phyloP scores from a whole-genome alignment of 2,888 invertebrate species.

The Stratiomys singularior region DNA sequence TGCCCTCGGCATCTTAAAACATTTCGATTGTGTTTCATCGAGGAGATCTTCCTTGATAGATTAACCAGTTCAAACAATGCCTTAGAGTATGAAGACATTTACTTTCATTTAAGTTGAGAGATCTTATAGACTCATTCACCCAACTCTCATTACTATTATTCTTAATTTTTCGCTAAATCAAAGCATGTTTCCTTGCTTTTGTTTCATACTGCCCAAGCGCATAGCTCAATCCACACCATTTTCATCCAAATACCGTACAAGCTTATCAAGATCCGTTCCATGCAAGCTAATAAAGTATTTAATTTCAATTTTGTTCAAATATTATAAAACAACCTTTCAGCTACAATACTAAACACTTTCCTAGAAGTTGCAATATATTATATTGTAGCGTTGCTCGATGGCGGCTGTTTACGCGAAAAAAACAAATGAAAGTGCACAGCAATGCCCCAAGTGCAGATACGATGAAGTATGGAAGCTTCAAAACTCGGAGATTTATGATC shows the following conservation, averaged over 20 bases:
- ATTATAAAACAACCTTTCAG: constrained; percentile 26
- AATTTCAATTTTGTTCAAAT: constrained; percentile 41
- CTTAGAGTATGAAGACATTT: too few relatives aligned
- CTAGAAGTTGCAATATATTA: constrained; percentile 35
- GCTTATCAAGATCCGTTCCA: constrained; percentile 31
- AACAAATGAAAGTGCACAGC: constrained; percentile 6
- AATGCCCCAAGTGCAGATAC: not conserved
- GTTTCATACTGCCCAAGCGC: not conserved
- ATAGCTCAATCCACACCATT: not conserved
- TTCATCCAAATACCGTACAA: constrained; percentile 21
- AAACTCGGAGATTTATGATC: constrained; percentile 39
- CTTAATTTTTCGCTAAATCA: not conserved
- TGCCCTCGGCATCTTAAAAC: too few relatives aligned
- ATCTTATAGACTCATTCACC: not conserved
- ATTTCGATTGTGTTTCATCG: too few relatives aligned
- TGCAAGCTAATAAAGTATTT: constrained; percentile 42
- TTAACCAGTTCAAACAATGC: too few relatives aligned
- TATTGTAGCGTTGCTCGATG: not conserved
- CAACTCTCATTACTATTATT: not conserved
- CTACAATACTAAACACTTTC: constrained; percentile 31
- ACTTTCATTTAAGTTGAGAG: too few relatives aligned
- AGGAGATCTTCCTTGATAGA: too few relatives aligned
- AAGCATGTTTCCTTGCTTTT: constrained; percentile 23
- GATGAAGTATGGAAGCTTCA: constrained; percentile 31
- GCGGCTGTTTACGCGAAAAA: not conserved